Base-by-base conservation (phyloP, 2,113 vertebrate genomes). In the Cyanocitta stelleri region DNA sequence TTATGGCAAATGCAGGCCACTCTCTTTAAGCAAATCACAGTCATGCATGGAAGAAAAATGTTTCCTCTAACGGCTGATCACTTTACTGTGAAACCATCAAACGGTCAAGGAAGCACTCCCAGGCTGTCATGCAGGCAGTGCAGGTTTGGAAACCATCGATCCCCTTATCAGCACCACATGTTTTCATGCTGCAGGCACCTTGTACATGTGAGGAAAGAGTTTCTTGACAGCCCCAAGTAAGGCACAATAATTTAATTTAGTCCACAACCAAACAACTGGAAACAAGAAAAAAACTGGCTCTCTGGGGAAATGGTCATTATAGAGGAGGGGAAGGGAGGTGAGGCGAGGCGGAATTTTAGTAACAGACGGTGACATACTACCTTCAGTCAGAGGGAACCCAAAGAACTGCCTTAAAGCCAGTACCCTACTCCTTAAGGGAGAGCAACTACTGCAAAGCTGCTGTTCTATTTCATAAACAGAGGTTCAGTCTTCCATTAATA, bases 201-300 rank as follows among this genome's bases (percentile, higher is more conserved):
- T 3, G 2, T 4, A 18, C 0, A 0, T 2, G 13, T 12, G 11
- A 88, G 52, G 43, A 85, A 87, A 74, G 14, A 16, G 0, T 3
- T 84, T 56, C 75, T n/a, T 54, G n/a, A 59, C 33, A 72, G 54
- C 5, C 35, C 6, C 17, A 37, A 85, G 29, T 5, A 67, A 79
- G 52, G 52, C 51, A 86, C 18, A 35, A 33, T 16, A 54, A 35
- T 71, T 81, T 49, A 27, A 80, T 69, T 52, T 62, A 67, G 32
- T 32, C 46, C 51, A 66, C 77, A 69, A 64, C 7, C 5, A 5
- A 80, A 61, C 13, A 77, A 66, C 0, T 32, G 27, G 39, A 74
- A 94, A 39, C 1, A 24, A 84, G 43, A 46, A 81, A 89, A 49
- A 61, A 52, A 16, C 0, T 44, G 11, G 2, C 10, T 43, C 12